Evolutionary conservation across 2,113 vertebrate species (phyloP).

Genomic region (Ammodramus savannarum): DNA sequence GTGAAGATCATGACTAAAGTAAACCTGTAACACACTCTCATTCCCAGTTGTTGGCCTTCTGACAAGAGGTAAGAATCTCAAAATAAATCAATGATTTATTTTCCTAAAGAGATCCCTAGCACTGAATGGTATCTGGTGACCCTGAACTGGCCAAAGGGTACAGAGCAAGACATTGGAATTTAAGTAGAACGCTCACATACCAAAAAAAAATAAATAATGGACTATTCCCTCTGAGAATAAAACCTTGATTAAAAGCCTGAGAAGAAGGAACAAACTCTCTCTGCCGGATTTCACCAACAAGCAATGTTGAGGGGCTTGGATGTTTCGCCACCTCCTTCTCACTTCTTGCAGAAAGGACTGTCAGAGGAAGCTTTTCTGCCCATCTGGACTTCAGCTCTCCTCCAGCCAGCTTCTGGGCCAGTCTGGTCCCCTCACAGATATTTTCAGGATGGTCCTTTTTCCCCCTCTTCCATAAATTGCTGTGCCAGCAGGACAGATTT

Average conservation of each 20-base stretch:
- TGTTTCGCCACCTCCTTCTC: background rate
- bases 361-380: background rate
- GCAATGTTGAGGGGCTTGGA: background rate
- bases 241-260: background rate
- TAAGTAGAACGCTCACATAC: background rate
- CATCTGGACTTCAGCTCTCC: background rate
- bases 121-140: background rate
- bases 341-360: background rate
- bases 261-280: background rate
- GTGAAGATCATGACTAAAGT: background rate
- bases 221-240: background rate
- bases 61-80: background rate
- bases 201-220: background rate
- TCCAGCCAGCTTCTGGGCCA: background rate
- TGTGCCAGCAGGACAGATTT: background rate
- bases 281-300: background rate
- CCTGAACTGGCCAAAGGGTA: background rate
- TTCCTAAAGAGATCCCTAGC: background rate
- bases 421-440: fast-evolving
- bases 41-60: background rate
- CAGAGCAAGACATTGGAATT: background rate
- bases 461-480: background rate
- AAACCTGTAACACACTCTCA: background rate
- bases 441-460: background rate
- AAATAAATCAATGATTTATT: background rate